Conservation (phyloP, 2,797 vertebrate genomes). For the Macrochelys suwanniensis region DNA sequence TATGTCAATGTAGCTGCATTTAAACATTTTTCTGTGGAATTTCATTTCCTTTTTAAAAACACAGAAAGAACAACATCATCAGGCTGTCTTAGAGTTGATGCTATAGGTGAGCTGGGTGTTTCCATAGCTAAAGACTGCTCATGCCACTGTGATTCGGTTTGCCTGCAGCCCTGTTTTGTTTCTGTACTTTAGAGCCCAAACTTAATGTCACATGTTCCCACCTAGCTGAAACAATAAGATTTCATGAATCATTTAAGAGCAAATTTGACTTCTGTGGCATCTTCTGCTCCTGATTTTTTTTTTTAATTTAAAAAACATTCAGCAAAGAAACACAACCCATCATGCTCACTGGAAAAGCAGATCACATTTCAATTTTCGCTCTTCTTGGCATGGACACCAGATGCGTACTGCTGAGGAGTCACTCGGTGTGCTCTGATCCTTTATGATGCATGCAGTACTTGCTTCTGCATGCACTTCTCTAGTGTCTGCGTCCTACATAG, state of each 20-base stretch:
- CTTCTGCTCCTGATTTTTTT: background rate
- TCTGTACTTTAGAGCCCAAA: background rate
- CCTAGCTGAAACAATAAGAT: background rate
- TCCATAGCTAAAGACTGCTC: background rate
- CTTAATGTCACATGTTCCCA: background rate
- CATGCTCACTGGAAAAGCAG: background rate
- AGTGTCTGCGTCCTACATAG: background rate
- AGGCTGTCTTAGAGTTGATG: background rate
- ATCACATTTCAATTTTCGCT: background rate
- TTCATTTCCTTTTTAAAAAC: background rate
- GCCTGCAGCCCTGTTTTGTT: background rate
- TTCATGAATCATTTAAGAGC: background rate
- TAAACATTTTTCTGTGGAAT: background rate
- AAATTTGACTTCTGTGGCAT: slow-evolving; percentile 21
- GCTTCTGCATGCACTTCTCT: accelerated
- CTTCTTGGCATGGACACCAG: background rate
- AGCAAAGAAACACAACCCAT: accelerated
- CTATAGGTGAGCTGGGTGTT: background rate
- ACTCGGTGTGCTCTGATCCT: background rate
- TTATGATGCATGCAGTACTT: background rate
- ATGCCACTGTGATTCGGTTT: background rate
- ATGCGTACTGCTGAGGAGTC: background rate
- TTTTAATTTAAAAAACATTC: slow-evolving; percentile 1
- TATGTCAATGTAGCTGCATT: background rate
- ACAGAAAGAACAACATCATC: background rate